phyloP scores from a whole-genome alignment of 2,797 vertebrate genomes.

The Helostoma temminkii region DNA sequence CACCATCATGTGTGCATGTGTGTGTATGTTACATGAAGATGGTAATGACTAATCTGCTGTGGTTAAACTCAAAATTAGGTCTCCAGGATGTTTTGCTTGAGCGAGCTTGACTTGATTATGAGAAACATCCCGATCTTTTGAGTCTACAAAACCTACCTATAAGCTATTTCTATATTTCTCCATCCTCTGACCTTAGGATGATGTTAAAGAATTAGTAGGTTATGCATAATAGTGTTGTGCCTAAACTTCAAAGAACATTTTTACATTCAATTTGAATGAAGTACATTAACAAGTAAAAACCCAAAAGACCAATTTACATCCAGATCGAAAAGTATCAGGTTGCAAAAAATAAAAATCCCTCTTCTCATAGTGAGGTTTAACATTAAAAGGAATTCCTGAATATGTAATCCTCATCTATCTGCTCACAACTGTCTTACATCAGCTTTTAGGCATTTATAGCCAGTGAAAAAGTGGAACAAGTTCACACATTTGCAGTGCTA shows the following conservation, averaged over 20 bases:
- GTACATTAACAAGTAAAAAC: slow-evolving; percentile 18
- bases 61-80: slow-evolving; percentile 51
- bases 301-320: slow-evolving; percentile 38
- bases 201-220: not conserved
- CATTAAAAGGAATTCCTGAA: slow-evolving; percentile 43
- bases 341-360: not conserved
- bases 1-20: slow-evolving; percentile 50
- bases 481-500: no score
- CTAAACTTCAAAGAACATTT: no score
- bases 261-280: slow-evolving; percentile 21
- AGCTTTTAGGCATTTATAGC: slow-evolving; percentile 16
- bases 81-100: slow-evolving; percentile 11
- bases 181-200: not conserved
- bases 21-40: slow-evolving; percentile 49
- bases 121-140: no score
- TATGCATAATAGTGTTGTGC: slow-evolving; percentile 1
- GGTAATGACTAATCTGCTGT: slow-evolving; percentile 35
- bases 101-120: not conserved
- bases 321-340: slow-evolving; percentile 18
- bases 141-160: slow-evolving; percentile 1
- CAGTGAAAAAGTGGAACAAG: not conserved
- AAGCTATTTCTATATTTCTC: slow-evolving; percentile 6
- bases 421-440: slow-evolving; percentile 1
- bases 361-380: no score
- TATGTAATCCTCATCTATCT: slow-evolving; percentile 13